Evolutionary conservation across 2,113 vertebrate species (phyloP), one percentile per base, ranked within the genome.

Genomic region (Gymnogyps californianus): DNA sequence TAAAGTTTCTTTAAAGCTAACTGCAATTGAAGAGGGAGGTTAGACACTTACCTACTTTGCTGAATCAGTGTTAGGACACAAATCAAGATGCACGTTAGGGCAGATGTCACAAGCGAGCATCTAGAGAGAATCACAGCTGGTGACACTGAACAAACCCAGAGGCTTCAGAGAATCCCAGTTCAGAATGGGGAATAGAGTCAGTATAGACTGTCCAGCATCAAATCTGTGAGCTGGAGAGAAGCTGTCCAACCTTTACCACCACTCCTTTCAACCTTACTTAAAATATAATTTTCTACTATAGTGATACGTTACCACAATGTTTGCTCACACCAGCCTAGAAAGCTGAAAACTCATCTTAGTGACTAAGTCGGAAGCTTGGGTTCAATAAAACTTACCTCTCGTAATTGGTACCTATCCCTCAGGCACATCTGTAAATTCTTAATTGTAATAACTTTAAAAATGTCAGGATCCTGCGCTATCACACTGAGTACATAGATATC

Each of bases 371-470:
- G 28, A 94, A 94, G 7, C 10, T 83, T 90, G 26, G 3, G 8
- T 67, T 91, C 59, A 67, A 67, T 49, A 72, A 77, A 93, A n/a
- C 6, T 55, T 76, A n/a, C 5, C 31, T 76, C 11, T 90, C 28
- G 7, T 67, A 95, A 83, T 86, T 85, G 71, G 8, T 52, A 26
- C 16, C 26, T 88, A 24, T 57, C 40, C 18, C 25, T 32, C 25
- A 85, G 20, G 10, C 49, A 84, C 71, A 93, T 85, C 54, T 95
- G 70, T 85, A 90, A 95, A 85, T 72, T 85, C 75, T 88, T 95
- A 76, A 67, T 90, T 83, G 26, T 21, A 61, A 2, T 62, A 64
- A 49, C 25, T 58, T 64, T 55, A 14, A 71, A 65, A 71, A 54
- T 57, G 6, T 51, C 32, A 36, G 36, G 40, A 78, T 46, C 32